Conservation (phyloP, 2,113 vertebrate genomes). For the Dendrocopos noguchii region DNA sequence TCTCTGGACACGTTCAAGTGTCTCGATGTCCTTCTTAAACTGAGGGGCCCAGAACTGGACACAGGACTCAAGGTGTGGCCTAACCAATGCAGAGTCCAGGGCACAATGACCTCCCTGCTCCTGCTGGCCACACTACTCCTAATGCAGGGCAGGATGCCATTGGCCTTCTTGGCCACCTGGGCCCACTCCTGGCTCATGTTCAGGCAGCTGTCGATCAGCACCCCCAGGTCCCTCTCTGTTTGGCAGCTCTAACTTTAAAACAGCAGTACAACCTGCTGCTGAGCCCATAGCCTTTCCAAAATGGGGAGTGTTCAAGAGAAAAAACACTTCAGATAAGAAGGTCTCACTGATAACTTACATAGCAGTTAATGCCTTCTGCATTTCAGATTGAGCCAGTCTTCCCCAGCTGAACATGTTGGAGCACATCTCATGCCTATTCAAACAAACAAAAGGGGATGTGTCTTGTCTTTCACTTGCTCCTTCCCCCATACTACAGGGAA, state of each 20-base stretch:
- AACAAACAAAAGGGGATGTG: slow-evolving; percentile 39
- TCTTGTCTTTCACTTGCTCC: slow-evolving; percentile 38
- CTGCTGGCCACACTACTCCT: too few relatives aligned
- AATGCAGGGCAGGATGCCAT: too few relatives aligned
- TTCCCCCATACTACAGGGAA: slow-evolving; percentile 16
- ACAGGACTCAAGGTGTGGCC: too few relatives aligned
- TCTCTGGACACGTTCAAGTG: too few relatives aligned
- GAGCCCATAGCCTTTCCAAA: background rate
- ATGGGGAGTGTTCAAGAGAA: background rate
- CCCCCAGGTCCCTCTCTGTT: too few relatives aligned
- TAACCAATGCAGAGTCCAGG: too few relatives aligned
- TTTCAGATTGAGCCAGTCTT: background rate
- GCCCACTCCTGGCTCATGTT: too few relatives aligned
- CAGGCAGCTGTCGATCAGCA: too few relatives aligned
- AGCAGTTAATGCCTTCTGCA: slow-evolving; percentile 1
- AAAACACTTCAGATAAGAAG: background rate
- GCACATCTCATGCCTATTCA: slow-evolving; percentile 46
- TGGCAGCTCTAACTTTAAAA: background rate
- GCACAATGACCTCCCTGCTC: too few relatives aligned
- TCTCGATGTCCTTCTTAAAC: too few relatives aligned
- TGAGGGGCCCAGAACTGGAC: too few relatives aligned
- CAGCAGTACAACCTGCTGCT: background rate
- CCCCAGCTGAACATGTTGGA: background rate
- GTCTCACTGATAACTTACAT: background rate
- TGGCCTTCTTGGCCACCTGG: too few relatives aligned